Conservation (phyloP, 2,113 vertebrate species). For the Sphaerodactylus townsendi region DNA sequence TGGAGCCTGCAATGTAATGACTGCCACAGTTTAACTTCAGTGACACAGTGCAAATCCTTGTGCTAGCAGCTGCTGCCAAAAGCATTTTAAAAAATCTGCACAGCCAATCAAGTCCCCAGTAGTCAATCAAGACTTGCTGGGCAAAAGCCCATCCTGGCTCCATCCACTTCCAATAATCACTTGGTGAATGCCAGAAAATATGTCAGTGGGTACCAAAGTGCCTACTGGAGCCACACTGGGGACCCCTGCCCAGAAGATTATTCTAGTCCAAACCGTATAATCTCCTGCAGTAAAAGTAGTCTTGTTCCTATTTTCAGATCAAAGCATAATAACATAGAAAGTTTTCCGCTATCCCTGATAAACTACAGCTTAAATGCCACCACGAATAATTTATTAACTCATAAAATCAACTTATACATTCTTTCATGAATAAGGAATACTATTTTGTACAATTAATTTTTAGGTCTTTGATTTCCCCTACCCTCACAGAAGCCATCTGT, state of each 20-base stretch:
- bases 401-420: slow-evolving; percentile 58
- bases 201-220: no score
- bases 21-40: no score
- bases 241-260: slow-evolving; percentile 8
- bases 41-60: no score
- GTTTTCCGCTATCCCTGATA: slow-evolving; percentile 41
- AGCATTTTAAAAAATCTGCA: no score
- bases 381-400: slow-evolving; percentile 45
- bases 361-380: slow-evolving; percentile 57
- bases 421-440: slow-evolving; percentile 47
- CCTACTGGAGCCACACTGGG: no score
- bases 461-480: neutral
- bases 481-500: slow-evolving; percentile 22
- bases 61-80: no score
- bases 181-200: no score
- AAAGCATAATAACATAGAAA: slow-evolving; percentile 63
- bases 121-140: no score
- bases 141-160: no score
- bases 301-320: slow-evolving; percentile 61
- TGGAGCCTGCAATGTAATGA: no score
- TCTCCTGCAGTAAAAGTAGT: slow-evolving; percentile 13
- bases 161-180: no score
- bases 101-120: no score
- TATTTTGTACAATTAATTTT: neutral
- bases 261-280: slow-evolving; percentile 52